Percentiles rank a stretch among this genome's conserved stretches.
Conservation (phyloP, 2,888 invertebrate species). For the Drosophila helvetica region DNA sequence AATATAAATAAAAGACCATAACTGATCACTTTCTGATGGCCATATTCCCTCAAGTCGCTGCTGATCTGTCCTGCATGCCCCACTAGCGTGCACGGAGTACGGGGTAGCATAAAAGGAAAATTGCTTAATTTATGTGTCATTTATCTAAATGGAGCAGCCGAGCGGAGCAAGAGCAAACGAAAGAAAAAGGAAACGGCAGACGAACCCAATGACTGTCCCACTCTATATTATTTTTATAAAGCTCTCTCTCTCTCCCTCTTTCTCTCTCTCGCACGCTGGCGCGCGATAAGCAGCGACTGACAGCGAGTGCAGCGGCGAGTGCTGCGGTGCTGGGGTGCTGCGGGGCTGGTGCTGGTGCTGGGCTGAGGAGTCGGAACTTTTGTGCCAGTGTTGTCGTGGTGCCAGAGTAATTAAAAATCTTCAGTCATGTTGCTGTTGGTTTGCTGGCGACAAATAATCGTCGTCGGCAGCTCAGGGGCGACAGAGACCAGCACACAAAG, state of each 20-base stretch:
- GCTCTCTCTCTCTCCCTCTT: constrained; percentile 14
- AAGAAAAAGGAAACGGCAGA: constrained; percentile 19
- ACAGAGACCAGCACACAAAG: constrained; percentile 50
- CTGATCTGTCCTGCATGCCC: no score
- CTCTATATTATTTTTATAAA: constrained; percentile 65
- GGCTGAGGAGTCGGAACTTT: constrained; percentile 27
- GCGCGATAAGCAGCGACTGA: constrained; percentile 60
- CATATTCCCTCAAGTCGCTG: no score
- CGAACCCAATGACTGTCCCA: constrained; percentile 66
- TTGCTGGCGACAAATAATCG: constrained; percentile 70
- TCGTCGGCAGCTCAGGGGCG: constrained; percentile 57
- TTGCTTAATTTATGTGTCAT: constrained; percentile 78
- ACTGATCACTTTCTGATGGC: no score
- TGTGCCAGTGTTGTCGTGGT: constrained; percentile 56
- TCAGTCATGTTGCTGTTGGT: constrained; percentile 26
- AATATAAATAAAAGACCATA: no score
- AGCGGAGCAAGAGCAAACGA: constrained; percentile 39
- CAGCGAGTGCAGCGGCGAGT: constrained; percentile 7
- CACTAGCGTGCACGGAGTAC: constrained; percentile 14
- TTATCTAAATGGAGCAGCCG: constrained; percentile 78
- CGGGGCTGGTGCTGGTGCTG: background rate
- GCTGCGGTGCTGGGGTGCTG: no score
- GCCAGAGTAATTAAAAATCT: constrained; percentile 67
- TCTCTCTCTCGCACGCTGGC: no score
- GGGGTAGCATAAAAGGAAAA: constrained; percentile 67